Evolutionary conservation across 2,888 invertebrate species (phyloP).

Genomic region (Leptinotarsa rubiginosa): DNA sequence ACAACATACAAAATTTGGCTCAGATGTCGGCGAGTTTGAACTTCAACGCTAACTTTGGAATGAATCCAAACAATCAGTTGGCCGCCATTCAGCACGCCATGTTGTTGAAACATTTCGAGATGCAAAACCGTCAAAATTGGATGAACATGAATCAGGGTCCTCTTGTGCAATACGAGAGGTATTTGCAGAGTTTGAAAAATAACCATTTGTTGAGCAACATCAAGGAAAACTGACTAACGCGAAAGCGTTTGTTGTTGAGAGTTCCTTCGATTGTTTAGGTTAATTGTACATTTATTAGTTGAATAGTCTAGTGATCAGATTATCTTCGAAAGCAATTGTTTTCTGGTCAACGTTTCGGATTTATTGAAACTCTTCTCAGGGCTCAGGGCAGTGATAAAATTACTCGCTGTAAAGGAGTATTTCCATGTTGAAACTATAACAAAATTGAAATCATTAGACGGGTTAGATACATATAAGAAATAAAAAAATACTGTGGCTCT

Average conservation of each 20-base stretch:
- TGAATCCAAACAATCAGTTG: slow-evolving; percentile 52
- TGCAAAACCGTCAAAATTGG: slow-evolving; percentile 64
- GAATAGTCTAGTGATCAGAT: no score
- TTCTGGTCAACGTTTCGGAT: no score
- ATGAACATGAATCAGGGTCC: slow-evolving; percentile 59
- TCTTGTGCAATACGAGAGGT: slow-evolving; percentile 64
- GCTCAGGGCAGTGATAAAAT: no score
- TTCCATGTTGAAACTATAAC: no score
- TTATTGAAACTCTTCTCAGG: no score
- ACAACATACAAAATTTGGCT: slow-evolving; percentile 65
- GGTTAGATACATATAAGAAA: no score
- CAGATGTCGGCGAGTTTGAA: slow-evolving; percentile 64
- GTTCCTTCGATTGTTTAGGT: not conserved
- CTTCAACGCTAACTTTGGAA: slow-evolving; percentile 55
- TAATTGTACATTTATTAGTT: slow-evolving; percentile 6
- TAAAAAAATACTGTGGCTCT: no score
- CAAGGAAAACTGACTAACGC: slow-evolving; percentile 56
- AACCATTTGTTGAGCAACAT: slow-evolving; percentile 54
- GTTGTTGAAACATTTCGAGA: slow-evolving; percentile 63
- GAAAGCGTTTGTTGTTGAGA: not conserved
- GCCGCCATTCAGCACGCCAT: slow-evolving; percentile 64
- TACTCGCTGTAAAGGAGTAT: no score
- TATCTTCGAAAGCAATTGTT: no score
- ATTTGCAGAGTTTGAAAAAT: slow-evolving; percentile 61
- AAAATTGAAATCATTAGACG: no score